Percentiles rank a stretch among this genome's conserved stretches.
Evolutionary conservation across 2,888 invertebrate genomes (phyloP).

Genomic region (Tryphoninae sp.): DNA sequence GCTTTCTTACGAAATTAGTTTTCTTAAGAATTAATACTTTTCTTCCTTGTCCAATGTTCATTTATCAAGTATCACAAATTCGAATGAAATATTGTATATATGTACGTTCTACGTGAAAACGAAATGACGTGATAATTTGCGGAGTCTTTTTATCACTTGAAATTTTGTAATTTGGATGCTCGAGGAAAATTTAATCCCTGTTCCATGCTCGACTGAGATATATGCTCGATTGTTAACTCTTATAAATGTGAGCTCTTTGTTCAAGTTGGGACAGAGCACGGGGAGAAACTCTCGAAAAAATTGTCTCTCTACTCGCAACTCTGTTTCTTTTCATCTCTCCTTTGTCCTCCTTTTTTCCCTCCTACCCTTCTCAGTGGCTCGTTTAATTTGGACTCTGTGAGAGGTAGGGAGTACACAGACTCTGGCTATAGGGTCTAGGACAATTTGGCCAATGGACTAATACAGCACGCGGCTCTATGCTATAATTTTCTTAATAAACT

Average conservation of each 20-base stretch:
- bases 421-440: slow-evolving; percentile 18
- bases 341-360: slow-evolving; percentile 4
- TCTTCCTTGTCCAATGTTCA: not conserved
- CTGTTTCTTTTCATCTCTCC: not conserved
- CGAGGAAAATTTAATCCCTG: slow-evolving; percentile 11
- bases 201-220: not conserved
- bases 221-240: slow-evolving; percentile 31
- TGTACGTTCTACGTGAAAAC: not conserved
- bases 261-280: slow-evolving; percentile 27
- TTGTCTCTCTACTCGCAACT: slow-evolving; percentile 2
- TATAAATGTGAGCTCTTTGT: slow-evolving; percentile 43
- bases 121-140: not conserved
- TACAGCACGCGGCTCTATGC: slow-evolving; percentile 18
- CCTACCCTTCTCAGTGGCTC: slow-evolving; percentile 8
- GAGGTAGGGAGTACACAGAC: not conserved
- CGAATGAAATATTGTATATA: not conserved
- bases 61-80: not conserved
- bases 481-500: slow-evolving; percentile 50
- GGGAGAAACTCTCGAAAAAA: slow-evolving; percentile 23
- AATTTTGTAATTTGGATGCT: slow-evolving; percentile 11
- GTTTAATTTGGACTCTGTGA: slow-evolving; percentile 33
- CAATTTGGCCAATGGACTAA: slow-evolving; percentile 32
- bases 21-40: not conserved
- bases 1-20: not conserved
- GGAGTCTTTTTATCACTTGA: not conserved